A percentile compares a stretch with the other conserved stretches of the same genome.
Evolutionary conservation across 2,888 invertebrate genomes (phyloP).

Genomic region (Endomychus coccineus): DNA sequence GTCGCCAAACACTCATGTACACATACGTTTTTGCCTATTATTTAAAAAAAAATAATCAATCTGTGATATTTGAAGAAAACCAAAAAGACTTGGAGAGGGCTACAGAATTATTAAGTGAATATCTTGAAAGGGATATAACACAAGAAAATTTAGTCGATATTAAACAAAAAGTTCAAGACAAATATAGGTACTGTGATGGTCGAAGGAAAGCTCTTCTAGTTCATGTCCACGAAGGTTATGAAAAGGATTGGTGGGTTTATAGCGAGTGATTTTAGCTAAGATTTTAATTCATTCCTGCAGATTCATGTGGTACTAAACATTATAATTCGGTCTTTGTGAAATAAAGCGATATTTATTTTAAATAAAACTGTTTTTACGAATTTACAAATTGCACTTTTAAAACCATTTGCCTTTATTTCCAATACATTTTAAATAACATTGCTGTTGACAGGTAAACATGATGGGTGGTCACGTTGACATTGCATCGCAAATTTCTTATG

Average conservation of each 20-base stretch:
- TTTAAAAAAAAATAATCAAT: slow-evolving; percentile 95
- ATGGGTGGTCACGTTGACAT: too few species aligned
- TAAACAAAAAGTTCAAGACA: slow-evolving; percentile 98
- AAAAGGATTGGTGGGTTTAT: slow-evolving; percentile 97
- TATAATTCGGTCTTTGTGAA: background rate
- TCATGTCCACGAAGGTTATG: slow-evolving; percentile 98
- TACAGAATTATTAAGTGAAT: slow-evolving; percentile 97
- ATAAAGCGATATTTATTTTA: background rate
- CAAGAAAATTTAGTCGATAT: slow-evolving; percentile 95
- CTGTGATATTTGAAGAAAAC: slow-evolving; percentile 98
- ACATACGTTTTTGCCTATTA: slow-evolving; percentile 99
- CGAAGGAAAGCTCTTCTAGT: slow-evolving; percentile 90
- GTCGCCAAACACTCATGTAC: slow-evolving; percentile 97
- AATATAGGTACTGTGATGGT: slow-evolving; percentile 97
- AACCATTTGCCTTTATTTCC: too few species aligned
- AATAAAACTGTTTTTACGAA: background rate
- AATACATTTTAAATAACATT: too few species aligned
- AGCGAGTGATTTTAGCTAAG: slow-evolving; percentile 57
- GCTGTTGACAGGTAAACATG: too few species aligned
- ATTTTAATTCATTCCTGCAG: background rate
- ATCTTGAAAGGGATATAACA: slow-evolving; percentile 95
- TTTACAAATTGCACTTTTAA: too few species aligned
- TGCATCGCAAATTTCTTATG: too few species aligned
- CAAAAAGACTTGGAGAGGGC: slow-evolving; percentile 97
- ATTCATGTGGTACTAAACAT: background rate